Evolutionary conservation across 2,888 invertebrate genomes (phyloP).

Genomic region (Theodoxus fluviatilis): DNA sequence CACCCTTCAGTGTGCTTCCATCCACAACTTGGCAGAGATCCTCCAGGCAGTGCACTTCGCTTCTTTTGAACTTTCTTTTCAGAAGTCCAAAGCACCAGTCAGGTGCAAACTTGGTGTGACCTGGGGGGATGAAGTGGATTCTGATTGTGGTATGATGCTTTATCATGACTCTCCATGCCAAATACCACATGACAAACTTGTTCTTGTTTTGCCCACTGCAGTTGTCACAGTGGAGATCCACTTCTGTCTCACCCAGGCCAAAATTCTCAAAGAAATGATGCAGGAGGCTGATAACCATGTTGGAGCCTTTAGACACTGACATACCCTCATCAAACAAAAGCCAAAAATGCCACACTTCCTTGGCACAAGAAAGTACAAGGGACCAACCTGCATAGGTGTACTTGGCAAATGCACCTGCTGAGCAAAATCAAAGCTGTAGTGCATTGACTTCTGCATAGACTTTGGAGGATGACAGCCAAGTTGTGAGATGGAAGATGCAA

Average conservation of each 20-base stretch:
- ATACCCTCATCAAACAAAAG: conserved; percentile 38
- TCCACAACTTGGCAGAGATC: conserved; percentile 28
- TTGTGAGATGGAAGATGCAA: too few relatives aligned
- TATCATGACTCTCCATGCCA: conserved; percentile 25
- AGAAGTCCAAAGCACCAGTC: conserved; percentile 35
- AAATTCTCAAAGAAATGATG: conserved; percentile 30
- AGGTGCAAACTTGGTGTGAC: conserved; percentile 36
- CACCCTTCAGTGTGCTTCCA: conserved; percentile 23
- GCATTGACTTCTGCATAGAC: too few relatives aligned
- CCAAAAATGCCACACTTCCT: conserved; percentile 44
- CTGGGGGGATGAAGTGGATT: conserved; percentile 26
- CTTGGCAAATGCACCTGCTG: conserved; percentile 40
- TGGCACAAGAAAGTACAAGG: conserved; percentile 39
- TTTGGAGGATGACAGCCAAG: too few relatives aligned
- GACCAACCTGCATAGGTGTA: conserved; percentile 44
- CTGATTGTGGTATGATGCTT: conserved; percentile 24
- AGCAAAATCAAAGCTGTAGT: conserved; percentile 42
- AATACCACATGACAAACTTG: conserved; percentile 28
- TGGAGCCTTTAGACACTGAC: conserved; percentile 29
- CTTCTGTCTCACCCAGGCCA: conserved; percentile 28
- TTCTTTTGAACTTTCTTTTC: conserved; percentile 25
- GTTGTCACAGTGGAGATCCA: conserved; percentile 27
- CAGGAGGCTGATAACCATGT: conserved; percentile 27
- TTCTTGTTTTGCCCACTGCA: conserved; percentile 31
- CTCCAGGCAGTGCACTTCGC: conserved; percentile 26